Conservation (phyloP, 2,797 vertebrate species). For the Scolopax rusticola region DNA sequence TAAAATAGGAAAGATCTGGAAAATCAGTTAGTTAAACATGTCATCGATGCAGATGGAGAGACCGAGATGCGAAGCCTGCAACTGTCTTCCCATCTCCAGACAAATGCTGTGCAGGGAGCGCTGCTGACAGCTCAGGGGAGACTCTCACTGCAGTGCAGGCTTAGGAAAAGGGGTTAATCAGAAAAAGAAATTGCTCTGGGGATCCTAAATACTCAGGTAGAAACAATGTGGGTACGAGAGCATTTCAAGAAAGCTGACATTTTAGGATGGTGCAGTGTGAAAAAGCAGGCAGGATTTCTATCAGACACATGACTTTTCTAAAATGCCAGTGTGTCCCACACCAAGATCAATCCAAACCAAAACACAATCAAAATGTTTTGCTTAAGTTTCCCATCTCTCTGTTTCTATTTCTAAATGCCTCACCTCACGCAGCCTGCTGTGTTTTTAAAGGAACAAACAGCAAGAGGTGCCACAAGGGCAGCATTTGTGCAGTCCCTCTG, state of each 20-base stretch:
- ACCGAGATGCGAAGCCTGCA: neutral
- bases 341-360: neutral
- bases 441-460: conserved; percentile 28
- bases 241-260: conserved; percentile 1
- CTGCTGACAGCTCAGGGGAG: neutral
- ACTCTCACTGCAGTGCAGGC: neutral
- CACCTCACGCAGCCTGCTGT: neutral
- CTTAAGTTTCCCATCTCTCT: neutral
- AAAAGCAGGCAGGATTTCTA: conserved; percentile 17
- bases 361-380: neutral
- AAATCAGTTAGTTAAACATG: neutral
- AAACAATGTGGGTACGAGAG: neutral
- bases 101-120: neutral
- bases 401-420: conserved; percentile 18
- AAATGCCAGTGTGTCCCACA: neutral
- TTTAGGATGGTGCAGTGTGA: conserved; percentile 9
- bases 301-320: neutral
- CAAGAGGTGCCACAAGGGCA: conserved; percentile 19
- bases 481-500: conserved; percentile 14
- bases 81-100: conserved; percentile 8
- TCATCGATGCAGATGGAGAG: neutral
- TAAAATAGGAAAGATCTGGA: neutral
- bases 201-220: neutral
- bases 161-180: conserved; percentile 17
- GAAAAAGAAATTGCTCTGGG: neutral